Percentiles rank a stretch among this genome's conserved stretches.
These are phyloP conservation scores for Phenganax marumi DNA, from an alignment of 92 coral and sea anemone species.

Conservation along the genomic window DNA sequence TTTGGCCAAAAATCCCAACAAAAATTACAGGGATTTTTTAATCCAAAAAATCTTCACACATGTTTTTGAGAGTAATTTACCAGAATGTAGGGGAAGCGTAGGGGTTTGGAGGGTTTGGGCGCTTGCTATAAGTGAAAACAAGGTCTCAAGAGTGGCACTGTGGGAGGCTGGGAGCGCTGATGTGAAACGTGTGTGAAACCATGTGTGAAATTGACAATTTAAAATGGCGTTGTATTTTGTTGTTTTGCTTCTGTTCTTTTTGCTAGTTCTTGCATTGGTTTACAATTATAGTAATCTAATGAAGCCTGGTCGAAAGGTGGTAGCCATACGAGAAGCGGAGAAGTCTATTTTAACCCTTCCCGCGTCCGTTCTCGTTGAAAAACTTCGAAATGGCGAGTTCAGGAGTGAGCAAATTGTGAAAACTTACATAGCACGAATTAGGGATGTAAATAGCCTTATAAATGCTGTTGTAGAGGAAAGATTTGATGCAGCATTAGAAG, in stretches of 20 bases:
- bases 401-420: conserved; percentile 69
- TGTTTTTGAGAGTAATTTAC: too few relatives aligned
- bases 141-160: too few relatives aligned
- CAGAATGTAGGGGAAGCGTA: too few relatives aligned
- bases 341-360: conserved; percentile 58
- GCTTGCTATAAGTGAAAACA: too few relatives aligned
- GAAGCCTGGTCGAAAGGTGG: conserved; percentile 9
- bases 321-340: not conserved
- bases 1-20: too few relatives aligned
- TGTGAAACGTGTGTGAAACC: too few relatives aligned
- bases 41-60: too few relatives aligned
- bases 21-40: too few relatives aligned
- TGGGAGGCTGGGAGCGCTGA: too few relatives aligned
- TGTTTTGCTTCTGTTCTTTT: not conserved
- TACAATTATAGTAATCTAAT: conserved; percentile 3
- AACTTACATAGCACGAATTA: conserved; percentile 75
- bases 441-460: conserved; percentile 64
- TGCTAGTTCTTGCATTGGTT: not conserved
- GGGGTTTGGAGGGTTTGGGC: too few relatives aligned
- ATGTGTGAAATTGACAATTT: too few relatives aligned
- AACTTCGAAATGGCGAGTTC: conserved; percentile 71
- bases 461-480: conserved; percentile 86
- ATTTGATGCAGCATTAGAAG: conserved; percentile 76
- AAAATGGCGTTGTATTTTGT: not conserved
- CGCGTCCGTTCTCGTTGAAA: conserved; percentile 63